Evolutionary conservation across 1,140 invertebrate genomes (phyloP).

Genomic region (Drosophila lini): DNA sequence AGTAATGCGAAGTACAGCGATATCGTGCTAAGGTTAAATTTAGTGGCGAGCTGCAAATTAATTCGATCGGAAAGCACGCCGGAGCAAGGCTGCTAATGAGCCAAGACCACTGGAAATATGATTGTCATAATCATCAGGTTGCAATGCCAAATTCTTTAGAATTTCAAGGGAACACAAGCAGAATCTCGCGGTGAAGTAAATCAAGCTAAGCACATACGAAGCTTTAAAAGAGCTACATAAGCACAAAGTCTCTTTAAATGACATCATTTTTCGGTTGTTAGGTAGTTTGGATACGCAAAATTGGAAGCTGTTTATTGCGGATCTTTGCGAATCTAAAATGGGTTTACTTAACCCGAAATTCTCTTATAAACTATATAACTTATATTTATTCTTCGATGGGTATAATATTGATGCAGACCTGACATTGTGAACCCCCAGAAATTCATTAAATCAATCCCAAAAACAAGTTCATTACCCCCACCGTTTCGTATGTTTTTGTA

Average conservation of each 20-base stretch:
- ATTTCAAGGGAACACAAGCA: conserved; percentile 29
- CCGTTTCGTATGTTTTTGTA: neutral
- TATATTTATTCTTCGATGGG: no score
- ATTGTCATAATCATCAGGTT: conserved; percentile 53
- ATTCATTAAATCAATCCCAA: conserved; percentile 9
- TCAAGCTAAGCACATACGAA: conserved; percentile 11
- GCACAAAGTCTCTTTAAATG: conserved; percentile 35
- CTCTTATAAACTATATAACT: neutral
- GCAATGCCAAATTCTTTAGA: conserved; percentile 53
- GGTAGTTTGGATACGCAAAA: conserved; percentile 9
- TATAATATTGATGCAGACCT: no score
- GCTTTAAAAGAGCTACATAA: conserved; percentile 29
- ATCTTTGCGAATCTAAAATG: neutral
- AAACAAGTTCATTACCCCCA: conserved; percentile 25
- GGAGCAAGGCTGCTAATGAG: conserved; percentile 40
- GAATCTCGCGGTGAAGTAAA: conserved; percentile 20
- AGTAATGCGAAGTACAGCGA: conserved; percentile 30
- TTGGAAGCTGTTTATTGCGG: neutral
- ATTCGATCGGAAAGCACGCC: conserved; percentile 31
- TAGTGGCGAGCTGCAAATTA: conserved; percentile 36
- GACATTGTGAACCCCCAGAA: neutral
- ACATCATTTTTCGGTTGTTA: conserved; percentile 42
- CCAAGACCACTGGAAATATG: conserved; percentile 49
- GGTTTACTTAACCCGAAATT: neutral
- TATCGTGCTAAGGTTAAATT: conserved; percentile 25